Conservation (phyloP, 53 echinoderm and acorn worm genomes). For the Arbacia lixula region DNA sequence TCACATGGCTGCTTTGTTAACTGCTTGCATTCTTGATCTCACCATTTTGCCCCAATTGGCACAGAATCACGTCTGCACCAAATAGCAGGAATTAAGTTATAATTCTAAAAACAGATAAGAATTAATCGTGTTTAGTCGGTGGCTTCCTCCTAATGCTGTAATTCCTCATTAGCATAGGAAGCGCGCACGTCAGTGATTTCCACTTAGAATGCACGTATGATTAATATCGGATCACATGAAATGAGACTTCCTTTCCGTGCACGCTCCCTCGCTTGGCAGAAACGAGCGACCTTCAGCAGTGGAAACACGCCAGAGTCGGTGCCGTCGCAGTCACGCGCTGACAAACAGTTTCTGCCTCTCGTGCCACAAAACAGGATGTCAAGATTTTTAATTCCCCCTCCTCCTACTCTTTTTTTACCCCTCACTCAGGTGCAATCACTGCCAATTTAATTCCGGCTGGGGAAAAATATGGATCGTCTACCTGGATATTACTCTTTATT, state of each 20-base stretch:
- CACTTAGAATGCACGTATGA: constrained; percentile 3
- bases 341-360: constrained; percentile 24
- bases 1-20: too few relatives aligned
- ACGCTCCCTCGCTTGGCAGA: neutral
- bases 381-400: constrained; percentile 13
- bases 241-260: neutral
- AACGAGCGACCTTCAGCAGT: constrained; percentile 7
- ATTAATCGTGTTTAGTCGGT: constrained; percentile 8
- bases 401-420: too few relatives aligned
- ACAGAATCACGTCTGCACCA: too few relatives aligned
- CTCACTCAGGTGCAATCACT: constrained; percentile 17
- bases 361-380: constrained; percentile 36
- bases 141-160: constrained; percentile 5
- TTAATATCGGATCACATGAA: neutral
- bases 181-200: constrained; percentile 2
- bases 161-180: constrained; percentile 14
- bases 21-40: too few relatives aligned
- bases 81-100: too few relatives aligned
- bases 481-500: too few relatives aligned
- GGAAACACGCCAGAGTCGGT: too few relatives aligned
- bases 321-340: neutral
- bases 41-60: too few relatives aligned
- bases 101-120: too few relatives aligned
- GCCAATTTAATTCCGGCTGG: too few relatives aligned
- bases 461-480: too few relatives aligned